phyloP scores from a whole-genome alignment of 1,140 invertebrate species.

The Carcinoscorpius rotundicauda region DNA sequence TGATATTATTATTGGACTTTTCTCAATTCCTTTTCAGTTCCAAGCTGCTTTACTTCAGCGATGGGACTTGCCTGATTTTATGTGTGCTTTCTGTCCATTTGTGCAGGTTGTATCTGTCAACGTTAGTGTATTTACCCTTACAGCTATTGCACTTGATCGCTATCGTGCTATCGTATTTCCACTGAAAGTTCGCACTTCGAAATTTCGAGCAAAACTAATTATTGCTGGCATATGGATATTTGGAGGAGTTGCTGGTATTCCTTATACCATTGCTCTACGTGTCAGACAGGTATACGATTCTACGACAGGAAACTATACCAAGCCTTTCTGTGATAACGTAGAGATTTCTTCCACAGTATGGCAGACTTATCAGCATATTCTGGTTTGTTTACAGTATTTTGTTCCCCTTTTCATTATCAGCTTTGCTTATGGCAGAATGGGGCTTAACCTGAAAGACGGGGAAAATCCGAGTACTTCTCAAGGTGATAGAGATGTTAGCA shows the following conservation, averaged over 20 bases:
- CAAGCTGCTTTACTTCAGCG: conserved; percentile 55
- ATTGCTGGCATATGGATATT: conserved; percentile 16
- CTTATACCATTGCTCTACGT: conserved; percentile 1
- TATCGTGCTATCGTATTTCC: conserved; percentile 40
- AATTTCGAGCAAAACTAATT: conserved; percentile 7
- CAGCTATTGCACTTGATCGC: conserved; percentile 41
- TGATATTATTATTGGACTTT: conserved; percentile 74
- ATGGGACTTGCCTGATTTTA: conserved; percentile 64
- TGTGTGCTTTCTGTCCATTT: conserved; percentile 67
- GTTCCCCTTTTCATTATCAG: not conserved
- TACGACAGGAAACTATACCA: conserved; percentile 19
- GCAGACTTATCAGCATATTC: conserved; percentile 43
- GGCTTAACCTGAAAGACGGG: not conserved
- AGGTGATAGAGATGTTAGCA: not conserved
- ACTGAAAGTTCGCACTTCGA: conserved; percentile 26
- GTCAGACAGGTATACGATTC: conserved; percentile 5
- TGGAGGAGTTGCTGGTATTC: not conserved
- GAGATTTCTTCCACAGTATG: conserved; percentile 40
- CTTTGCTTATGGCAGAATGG: not conserved
- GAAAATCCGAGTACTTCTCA: not conserved
- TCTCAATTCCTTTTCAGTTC: conserved; percentile 71
- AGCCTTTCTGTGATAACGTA: conserved; percentile 45
- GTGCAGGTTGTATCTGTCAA: conserved; percentile 47
- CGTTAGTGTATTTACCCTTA: conserved; percentile 42
- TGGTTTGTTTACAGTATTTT: not conserved